phyloP scores from a whole-genome alignment of 2,797 vertebrate genomes.

The Crax fasciolata region DNA sequence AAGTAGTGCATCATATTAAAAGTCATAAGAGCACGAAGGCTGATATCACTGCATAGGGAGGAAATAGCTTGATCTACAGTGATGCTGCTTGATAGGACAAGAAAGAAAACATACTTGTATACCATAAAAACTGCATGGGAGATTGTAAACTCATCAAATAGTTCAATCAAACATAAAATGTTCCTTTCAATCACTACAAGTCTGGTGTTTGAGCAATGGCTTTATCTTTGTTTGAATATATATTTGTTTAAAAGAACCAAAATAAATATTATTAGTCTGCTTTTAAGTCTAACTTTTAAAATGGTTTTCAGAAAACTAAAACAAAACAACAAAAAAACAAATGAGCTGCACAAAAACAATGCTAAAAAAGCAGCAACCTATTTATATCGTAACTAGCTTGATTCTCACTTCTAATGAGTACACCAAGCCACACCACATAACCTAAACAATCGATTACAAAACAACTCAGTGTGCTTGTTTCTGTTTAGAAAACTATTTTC shows the following conservation, averaged over 20 bases:
- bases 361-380: neutral
- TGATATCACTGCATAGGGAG: neutral
- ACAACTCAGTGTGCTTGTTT: neutral
- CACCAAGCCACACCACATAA: neutral
- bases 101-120: neutral
- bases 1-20: neutral
- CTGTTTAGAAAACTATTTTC: slow-evolving; percentile 15
- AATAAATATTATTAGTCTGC: neutral
- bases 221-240: neutral
- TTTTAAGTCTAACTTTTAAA: neutral
- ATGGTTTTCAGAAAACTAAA: neutral
- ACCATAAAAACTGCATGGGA: neutral
- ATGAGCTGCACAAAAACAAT: neutral
- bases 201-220: neutral
- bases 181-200: neutral
- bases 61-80: neutral
- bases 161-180: neutral
- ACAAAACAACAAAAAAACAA: neutral
- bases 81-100: neutral
- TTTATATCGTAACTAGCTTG: neutral
- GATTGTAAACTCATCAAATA: neutral
- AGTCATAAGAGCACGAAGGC: neutral
- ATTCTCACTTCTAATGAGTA: neutral
- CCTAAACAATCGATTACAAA: neutral
- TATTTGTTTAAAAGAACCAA: neutral